A percentile compares a stretch with the other conserved stretches of the same genome.
Evolutionary conservation across 2,888 invertebrate species (phyloP).

Genomic region (Drosophila koepferae): DNA sequence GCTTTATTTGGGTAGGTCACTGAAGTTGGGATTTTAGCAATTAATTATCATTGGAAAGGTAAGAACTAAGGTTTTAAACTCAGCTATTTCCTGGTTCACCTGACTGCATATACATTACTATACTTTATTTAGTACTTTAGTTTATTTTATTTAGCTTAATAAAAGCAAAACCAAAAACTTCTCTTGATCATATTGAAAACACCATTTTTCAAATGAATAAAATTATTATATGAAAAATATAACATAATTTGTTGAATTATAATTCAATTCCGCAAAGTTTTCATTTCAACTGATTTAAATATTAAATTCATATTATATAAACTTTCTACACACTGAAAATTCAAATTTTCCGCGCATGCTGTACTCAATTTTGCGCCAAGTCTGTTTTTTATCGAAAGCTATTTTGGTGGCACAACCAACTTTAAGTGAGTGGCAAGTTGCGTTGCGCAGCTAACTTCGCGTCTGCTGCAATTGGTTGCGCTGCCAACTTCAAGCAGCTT

Average conservation of each 20-base stretch:
- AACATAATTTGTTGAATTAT: no score
- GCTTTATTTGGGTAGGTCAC: not conserved
- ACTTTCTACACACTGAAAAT: not conserved
- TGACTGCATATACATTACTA: not conserved
- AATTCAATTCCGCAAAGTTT: not conserved
- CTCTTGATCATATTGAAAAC: no score
- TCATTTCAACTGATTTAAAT: not conserved
- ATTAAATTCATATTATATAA: not conserved
- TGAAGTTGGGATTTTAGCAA: not conserved
- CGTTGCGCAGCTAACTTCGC: conserved; percentile 19
- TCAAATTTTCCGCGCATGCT: conserved; percentile 27
- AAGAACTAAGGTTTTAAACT: not conserved
- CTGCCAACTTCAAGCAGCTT: conserved; percentile 3
- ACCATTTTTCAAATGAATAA: no score
- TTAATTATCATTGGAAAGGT: not conserved
- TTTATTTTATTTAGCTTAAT: not conserved
- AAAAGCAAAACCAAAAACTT: no score
- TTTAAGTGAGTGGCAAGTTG: not conserved
- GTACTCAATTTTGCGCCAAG: not conserved
- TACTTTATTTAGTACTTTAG: no score
- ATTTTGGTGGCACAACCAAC: not conserved
- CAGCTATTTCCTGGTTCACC: not conserved
- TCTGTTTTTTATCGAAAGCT: not conserved
- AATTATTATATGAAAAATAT: no score
- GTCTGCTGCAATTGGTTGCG: not conserved